These are phyloP conservation scores for Agrotis clavis DNA, from an alignment of 2,888 invertebrate genomes.

Conservation along the genomic window DNA sequence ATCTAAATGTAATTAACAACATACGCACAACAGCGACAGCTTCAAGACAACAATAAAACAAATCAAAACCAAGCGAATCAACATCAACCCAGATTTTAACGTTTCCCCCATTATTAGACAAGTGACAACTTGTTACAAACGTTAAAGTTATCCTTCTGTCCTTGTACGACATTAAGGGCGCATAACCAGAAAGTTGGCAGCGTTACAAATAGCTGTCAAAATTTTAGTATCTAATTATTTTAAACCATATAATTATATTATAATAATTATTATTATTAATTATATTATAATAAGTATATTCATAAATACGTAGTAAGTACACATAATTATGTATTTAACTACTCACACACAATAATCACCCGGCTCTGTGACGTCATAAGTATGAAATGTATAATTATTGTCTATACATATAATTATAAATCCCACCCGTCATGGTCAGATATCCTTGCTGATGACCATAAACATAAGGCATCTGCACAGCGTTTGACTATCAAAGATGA, in stretches of 20 bases:
- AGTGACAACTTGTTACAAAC: conserved; percentile 57
- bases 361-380: conserved; percentile 8
- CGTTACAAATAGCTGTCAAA: no score
- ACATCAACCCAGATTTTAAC: conserved; percentile 57
- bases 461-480: conserved; percentile 74
- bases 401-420: not conserved
- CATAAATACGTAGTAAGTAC: not conserved
- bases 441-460: conserved; percentile 72
- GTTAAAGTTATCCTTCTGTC: conserved; percentile 55
- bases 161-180: conserved; percentile 42
- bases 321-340: not conserved
- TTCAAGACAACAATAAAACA: conserved; percentile 32
- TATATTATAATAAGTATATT: not conserved
- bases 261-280: not conserved
- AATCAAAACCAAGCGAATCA: conserved; percentile 30
- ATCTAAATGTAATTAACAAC: no score
- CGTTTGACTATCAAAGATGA: conserved; percentile 82
- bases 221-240: no score
- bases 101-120: conserved; percentile 49
- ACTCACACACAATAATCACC: not conserved
- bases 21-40: no score
- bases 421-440: conserved; percentile 69
- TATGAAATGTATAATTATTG: conserved; percentile 18
- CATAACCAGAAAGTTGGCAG: no score
- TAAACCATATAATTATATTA: no score